phyloP scores from a whole-genome alignment of 2,113 vertebrate species.

The Tychaedon coryphoeus region DNA sequence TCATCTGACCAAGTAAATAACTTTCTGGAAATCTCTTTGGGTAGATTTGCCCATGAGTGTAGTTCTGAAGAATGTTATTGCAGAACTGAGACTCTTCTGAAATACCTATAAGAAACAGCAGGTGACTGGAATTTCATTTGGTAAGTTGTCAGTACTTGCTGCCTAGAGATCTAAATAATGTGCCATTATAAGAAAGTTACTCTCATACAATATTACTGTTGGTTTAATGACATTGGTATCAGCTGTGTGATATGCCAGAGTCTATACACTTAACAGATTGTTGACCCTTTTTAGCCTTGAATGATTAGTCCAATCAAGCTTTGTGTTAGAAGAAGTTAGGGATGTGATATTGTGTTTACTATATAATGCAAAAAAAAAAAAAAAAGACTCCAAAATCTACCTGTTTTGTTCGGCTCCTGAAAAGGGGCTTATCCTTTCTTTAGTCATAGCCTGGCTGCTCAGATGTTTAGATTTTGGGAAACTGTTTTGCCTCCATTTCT shows the following conservation, averaged over 20 bases:
- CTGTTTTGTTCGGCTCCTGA: not conserved
- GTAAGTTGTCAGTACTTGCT: not conserved
- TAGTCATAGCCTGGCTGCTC: not conserved
- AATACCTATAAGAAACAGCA: not conserved
- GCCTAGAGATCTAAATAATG: not conserved
- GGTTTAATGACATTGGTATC: not conserved
- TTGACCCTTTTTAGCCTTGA: not conserved
- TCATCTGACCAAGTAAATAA: not conserved
- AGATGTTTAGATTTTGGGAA: not conserved
- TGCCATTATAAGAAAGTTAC: not conserved
- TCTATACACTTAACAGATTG: not conserved
- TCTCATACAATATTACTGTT: not conserved
- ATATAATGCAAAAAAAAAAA: not conserved
- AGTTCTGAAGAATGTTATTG: not conserved
- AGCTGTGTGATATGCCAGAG: not conserved
- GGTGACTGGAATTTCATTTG: not conserved
- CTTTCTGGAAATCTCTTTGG: not conserved
- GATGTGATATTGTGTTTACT: not conserved
- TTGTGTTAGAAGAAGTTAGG: not conserved
- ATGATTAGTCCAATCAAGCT: not conserved
- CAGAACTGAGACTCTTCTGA: not conserved
- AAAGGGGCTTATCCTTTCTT: not conserved
- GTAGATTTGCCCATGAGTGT: not conserved
- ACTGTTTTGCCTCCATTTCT: not conserved
- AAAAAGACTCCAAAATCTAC: not conserved